Conservation (phyloP, 2,888 invertebrate genomes). For the Zeuzera pyrina region DNA sequence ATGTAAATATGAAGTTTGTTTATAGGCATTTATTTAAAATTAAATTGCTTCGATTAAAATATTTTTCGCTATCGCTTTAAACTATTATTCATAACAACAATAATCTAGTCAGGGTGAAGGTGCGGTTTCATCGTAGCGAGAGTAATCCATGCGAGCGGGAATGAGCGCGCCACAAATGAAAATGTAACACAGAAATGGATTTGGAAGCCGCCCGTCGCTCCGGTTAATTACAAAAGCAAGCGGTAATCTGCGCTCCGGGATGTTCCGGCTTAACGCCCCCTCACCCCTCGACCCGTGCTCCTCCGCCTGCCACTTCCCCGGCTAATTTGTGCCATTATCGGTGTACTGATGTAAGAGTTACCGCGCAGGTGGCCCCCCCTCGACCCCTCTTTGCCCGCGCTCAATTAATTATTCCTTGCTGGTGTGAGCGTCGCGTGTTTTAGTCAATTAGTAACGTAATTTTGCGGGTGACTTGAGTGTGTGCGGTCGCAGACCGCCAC, state of each 20-base stretch:
- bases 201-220: constrained; percentile 73
- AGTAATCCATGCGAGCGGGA: constrained; percentile 52
- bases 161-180: constrained; percentile 67
- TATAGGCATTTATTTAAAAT: background rate
- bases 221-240: constrained; percentile 74
- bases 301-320: constrained; percentile 62
- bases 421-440: constrained; percentile 73
- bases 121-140: constrained; percentile 45
- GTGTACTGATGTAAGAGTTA: constrained; percentile 74
- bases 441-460: constrained; percentile 74
- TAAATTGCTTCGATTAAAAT: background rate
- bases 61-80: background rate
- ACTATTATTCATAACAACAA: constrained; percentile 25
- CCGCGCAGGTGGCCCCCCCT: constrained; percentile 62
- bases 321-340: constrained; percentile 74
- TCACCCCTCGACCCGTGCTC: constrained; percentile 24
- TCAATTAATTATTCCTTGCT: constrained; percentile 72
- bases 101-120: constrained; percentile 24
- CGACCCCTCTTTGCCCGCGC: constrained; percentile 49
- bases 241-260: constrained; percentile 73
- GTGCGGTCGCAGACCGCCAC: constrained; percentile 46
- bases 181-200: constrained; percentile 74
- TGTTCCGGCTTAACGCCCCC: constrained; percentile 69
- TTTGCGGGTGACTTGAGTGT: constrained; percentile 71
- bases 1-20: background rate